These are phyloP conservation scores for Notothenia coriiceps DNA, from an alignment of 2,113 vertebrate species.

Conservation along the genomic window DNA sequence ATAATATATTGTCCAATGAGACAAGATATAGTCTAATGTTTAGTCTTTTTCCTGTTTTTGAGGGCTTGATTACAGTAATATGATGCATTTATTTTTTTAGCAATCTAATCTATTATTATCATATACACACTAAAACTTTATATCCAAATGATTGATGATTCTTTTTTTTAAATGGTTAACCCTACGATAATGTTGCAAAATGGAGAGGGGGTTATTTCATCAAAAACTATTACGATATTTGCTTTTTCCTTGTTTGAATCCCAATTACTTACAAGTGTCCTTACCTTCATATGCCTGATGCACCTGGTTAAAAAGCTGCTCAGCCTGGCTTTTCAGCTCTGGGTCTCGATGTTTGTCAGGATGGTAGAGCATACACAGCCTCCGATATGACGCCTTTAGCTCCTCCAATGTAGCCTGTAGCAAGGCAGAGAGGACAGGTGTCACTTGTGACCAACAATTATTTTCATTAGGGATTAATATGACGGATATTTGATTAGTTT, in stretches of 20 bases:
- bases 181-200: too few relatives aligned
- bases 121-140: too few relatives aligned
- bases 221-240: too few relatives aligned
- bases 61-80: too few relatives aligned
- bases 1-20: too few relatives aligned
- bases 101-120: too few relatives aligned
- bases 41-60: too few relatives aligned
- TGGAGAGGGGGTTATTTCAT: too few relatives aligned
- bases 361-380: constrained; percentile 97
- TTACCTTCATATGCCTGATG: constrained; percentile 96
- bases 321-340: constrained; percentile 92
- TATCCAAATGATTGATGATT: too few relatives aligned
- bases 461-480: background rate
- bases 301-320: constrained; percentile 94
- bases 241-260: background rate
- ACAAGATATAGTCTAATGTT: too few relatives aligned
- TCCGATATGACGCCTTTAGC: constrained; percentile 93
- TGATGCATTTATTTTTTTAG: too few relatives aligned
- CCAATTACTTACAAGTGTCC: background rate
- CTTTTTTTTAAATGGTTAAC: too few relatives aligned
- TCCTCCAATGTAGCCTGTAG: constrained; percentile 93
- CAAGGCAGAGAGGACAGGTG: background rate
- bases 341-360: constrained; percentile 97
- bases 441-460: background rate
- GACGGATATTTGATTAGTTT: background rate